A percentile compares a stretch with the other conserved stretches of the same genome.
phyloP scores from a whole-genome alignment of 2,888 invertebrate genomes.

The Cheilosia urbana region DNA sequence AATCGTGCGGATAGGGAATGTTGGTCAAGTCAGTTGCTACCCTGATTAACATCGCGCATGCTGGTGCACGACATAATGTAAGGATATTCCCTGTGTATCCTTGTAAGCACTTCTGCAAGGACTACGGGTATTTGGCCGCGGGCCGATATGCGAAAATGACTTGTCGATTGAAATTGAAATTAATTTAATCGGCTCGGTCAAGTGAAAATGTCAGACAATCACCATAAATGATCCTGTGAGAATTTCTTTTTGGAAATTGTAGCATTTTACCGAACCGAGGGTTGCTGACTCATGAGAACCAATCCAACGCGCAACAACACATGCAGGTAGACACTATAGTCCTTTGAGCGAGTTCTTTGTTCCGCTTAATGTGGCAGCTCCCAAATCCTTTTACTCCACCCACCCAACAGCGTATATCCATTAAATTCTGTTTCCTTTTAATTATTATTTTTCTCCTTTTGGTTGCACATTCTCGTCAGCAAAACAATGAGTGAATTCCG shows the following conservation, averaged over 20 bases:
- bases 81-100: conserved; percentile 25
- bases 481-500: conserved; percentile 47
- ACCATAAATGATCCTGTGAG: conserved; percentile 52
- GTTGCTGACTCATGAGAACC: conserved; percentile 8
- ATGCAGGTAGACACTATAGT: not conserved
- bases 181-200: conserved; percentile 71
- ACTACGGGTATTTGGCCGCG: conserved; percentile 23
- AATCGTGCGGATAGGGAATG: conserved; percentile 36
- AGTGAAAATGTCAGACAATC: conserved; percentile 67
- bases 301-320: not conserved
- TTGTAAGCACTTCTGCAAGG: conserved; percentile 8
- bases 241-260: conserved; percentile 39
- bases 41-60: conserved; percentile 55
- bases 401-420: conserved; percentile 50
- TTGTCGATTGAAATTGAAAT: conserved; percentile 49
- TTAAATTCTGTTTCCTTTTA: conserved; percentile 71
- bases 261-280: conserved; percentile 17
- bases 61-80: conserved; percentile 20
- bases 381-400: conserved; percentile 66
- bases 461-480: not conserved
- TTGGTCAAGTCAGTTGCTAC: conserved; percentile 68
- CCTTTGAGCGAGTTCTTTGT: conserved; percentile 20
- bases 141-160: conserved; percentile 41
- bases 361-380: conserved; percentile 31
- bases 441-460: conserved; percentile 54